These are phyloP conservation scores for Hirundichthys speculiger DNA, from an alignment of 2,113 vertebrate genomes.

Conservation along the genomic window DNA sequence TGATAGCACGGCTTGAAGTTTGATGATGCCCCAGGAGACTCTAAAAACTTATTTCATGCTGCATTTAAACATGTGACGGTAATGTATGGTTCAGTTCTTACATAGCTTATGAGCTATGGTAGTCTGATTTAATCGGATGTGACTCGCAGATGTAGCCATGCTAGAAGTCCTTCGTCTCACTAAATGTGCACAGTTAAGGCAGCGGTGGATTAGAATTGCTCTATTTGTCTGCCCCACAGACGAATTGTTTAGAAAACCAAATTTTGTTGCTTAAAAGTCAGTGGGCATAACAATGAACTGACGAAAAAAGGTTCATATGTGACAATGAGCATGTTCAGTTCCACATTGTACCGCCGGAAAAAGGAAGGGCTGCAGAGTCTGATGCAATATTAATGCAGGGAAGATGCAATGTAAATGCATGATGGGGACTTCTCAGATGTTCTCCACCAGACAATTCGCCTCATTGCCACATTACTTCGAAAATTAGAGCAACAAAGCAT, in stretches of 20 bases:
- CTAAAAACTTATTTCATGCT: constrained; percentile 64
- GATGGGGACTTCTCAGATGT: constrained; percentile 39
- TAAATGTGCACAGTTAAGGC: constrained; percentile 59
- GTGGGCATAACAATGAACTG: constrained; percentile 4
- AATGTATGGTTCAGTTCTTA: constrained; percentile 67
- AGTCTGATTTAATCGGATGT: constrained; percentile 63
- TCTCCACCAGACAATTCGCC: constrained; percentile 15
- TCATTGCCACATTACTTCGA: constrained; percentile 26
- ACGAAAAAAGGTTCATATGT: constrained; percentile 16
- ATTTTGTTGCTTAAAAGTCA: constrained; percentile 20
- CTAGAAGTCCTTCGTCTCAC: constrained; percentile 59
- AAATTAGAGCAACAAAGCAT: constrained; percentile 25
- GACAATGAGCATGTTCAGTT: constrained; percentile 41
- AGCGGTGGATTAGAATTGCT: constrained; percentile 57
- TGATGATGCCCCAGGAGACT: constrained; percentile 60
- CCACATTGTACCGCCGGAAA: constrained; percentile 23
- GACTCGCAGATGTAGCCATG: constrained; percentile 66
- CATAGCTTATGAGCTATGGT: constrained; percentile 61
- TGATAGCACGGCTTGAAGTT: constrained; percentile 60
- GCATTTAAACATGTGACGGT: constrained; percentile 64
- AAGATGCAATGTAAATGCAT: constrained; percentile 47
- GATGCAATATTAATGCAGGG: constrained; percentile 54
- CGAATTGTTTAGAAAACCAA: constrained; percentile 36
- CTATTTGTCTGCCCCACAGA: constrained; percentile 40
- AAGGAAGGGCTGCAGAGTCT: constrained; percentile 23